Evolutionary conservation across 2,888 invertebrate species (phyloP).

Genomic region (Crepidodera aurea): DNA sequence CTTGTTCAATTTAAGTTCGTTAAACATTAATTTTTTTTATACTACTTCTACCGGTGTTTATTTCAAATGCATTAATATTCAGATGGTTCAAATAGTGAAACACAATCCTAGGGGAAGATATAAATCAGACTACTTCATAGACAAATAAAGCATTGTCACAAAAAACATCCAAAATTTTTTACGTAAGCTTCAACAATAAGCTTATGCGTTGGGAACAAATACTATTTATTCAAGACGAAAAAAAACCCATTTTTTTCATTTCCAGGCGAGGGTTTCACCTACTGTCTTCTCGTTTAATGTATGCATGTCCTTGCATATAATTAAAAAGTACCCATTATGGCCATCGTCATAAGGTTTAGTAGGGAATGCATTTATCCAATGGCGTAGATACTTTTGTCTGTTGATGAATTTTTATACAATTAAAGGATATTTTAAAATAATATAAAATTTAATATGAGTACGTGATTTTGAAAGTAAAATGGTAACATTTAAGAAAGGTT

Average conservation of each 20-base stretch:
- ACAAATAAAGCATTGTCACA: slow-evolving; percentile 35
- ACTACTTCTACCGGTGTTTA: slow-evolving; percentile 4
- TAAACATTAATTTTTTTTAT: slow-evolving; percentile 14
- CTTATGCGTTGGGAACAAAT: slow-evolving; percentile 46
- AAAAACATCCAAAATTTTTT: slow-evolving; percentile 36
- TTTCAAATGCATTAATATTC: slow-evolving; percentile 27
- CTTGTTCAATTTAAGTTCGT: slow-evolving; percentile 1
- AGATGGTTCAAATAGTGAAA: slow-evolving; percentile 31
- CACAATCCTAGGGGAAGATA: slow-evolving; percentile 36
- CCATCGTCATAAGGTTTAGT: slow-evolving; percentile 4
- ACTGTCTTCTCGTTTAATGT: slow-evolving; percentile 48
- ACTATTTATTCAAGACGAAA: slow-evolving; percentile 56
- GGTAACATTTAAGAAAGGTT: too few relatives aligned
- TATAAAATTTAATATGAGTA: too few relatives aligned
- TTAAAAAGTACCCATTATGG: slow-evolving; percentile 56
- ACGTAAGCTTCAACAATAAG: slow-evolving; percentile 27
- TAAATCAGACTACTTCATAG: slow-evolving; percentile 39
- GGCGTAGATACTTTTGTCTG: not conserved
- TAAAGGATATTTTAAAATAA: too few relatives aligned
- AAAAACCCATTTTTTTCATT: slow-evolving; percentile 42
- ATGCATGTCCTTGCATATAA: slow-evolving; percentile 59
- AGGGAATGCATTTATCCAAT: not conserved
- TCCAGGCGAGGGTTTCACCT: slow-evolving; percentile 54
- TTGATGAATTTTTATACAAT: too few relatives aligned
- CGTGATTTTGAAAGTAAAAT: too few relatives aligned